Evolutionary conservation across 2,797 vertebrate species (phyloP), one percentile per base, ranked within the genome.

Genomic region (Micrastur ruficollis): DNA sequence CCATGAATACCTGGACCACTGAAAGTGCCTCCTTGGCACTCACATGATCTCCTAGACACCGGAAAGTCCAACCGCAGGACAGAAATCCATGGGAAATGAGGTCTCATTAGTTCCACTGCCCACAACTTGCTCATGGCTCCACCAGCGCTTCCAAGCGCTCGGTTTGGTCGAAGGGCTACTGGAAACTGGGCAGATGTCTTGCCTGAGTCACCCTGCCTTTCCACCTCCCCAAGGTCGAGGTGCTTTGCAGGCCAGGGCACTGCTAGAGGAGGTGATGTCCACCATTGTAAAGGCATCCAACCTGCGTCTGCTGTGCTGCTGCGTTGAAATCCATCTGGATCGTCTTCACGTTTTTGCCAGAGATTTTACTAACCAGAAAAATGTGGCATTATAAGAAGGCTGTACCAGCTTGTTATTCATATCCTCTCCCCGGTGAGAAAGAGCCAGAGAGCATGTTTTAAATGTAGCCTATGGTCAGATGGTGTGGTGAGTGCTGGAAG

Each of bases 81-180:
- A 42, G 71, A 80, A 56, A 85, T 92, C 89, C 89, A 25, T 91
- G 85, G 85, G 81, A 96, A 95, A 83, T 47, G 63, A 87, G 61
- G 22, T 71, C 75, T 95, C 90, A 89, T 86, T 86, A 80, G 31
- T 94, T 70, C 88, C 71, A 65, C 68, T 82, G 67, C 52, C 88
- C 81, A 87, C 79, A 85, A 18, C 92, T 90, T 85, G 93, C 76
- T 90, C 56, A 71, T 44, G 68, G 75, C 95, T 94, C 87, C 95
- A 79, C 65, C 50, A 70, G 61, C 3, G 1, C 72, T 93, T 95
- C 91, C 74, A 75, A 89, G 55, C 6, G 0, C 73, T 94, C 8
- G 5, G 74, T 73, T 93, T 95, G 62, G 80, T 92, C 11, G 5
- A 89, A 95, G 14, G 53, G 56, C 75, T 89, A 21, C 50, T 94